These are phyloP conservation scores for Chelmon rostratus DNA, from an alignment of 2,797 vertebrate genomes.

Conservation along the genomic window DNA sequence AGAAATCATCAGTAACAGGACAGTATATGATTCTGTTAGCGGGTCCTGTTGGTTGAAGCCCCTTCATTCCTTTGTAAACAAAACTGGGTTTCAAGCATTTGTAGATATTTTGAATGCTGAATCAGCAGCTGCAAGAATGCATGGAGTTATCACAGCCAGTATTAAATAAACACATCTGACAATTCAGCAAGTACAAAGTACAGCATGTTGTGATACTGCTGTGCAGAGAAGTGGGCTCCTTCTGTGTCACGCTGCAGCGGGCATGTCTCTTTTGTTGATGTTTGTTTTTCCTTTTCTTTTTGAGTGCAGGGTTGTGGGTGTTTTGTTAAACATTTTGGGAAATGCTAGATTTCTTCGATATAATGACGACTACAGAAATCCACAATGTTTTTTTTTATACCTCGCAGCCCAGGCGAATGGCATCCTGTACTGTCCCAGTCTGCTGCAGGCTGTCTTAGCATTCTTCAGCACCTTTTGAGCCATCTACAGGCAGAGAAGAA, in stretches of 20 bases:
- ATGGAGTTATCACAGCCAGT: background rate
- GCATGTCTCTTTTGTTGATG: background rate
- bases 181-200: background rate
- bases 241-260: background rate
- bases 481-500: conserved; percentile 81
- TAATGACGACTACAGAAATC: background rate
- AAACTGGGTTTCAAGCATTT: background rate
- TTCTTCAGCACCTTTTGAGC: conserved; percentile 98
- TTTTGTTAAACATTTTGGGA: background rate
- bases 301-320: too few species aligned
- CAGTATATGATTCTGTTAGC: too few species aligned
- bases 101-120: background rate
- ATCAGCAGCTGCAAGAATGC: background rate
- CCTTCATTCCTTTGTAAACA: background rate
- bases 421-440: conserved; percentile 96
- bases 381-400: conserved; percentile 73
- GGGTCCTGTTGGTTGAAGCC: background rate
- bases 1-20: background rate
- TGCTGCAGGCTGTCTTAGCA: conserved; percentile 92
- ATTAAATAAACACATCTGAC: background rate
- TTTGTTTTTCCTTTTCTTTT: background rate
- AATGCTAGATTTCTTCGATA: background rate
- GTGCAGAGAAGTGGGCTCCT: background rate
- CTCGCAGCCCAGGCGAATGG: conserved; percentile 98
- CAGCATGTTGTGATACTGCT: too few species aligned